Base-by-base conservation (phyloP, 2,113 vertebrate species). In the Ammospiza caudacuta region DNA sequence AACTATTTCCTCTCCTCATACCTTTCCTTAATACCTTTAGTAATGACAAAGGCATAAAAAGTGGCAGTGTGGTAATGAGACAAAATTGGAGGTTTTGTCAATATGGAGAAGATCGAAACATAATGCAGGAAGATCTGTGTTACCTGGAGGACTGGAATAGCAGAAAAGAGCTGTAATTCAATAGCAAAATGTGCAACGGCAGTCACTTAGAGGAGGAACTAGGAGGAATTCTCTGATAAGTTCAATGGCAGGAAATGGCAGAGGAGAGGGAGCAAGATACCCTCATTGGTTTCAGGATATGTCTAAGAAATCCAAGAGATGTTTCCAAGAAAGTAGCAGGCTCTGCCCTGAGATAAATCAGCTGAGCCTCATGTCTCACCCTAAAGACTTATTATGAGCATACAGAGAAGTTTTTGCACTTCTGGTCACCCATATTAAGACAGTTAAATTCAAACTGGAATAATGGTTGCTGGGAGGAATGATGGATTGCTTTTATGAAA, bases 21-120 rank as follows among this genome's bases (percentile, higher is more conserved):
- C 44, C 29, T 94, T 95, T 89, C 74, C 64, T 83, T 94, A 94
- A 89, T 75, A 91, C 83, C 73, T 94, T 73, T 90, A 89, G 35
- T 94, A 93, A 92, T 89, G 86, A 89, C 80, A 92, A 83, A 94
- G 15, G 41, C 86, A 95, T 93, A 92, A 93, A 95, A 77, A 88
- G 68, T 77, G 75, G 35, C n/a, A 62, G 51, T 46, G 94, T 77
- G 59, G 85, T 96, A 88, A 95, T 80, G 63, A 92, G 92, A 80
- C 31, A 86, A 88, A 95, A 92, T 67, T 68, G 79, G 82, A 90
- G 72, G 39, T 86, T 94, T 96, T 88, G 79, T 94, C 88, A 88
- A 80, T 90, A 89, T 37, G 33, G 24, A 77, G 72, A 83, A 75
- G 51, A 94, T 95, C 4, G 27, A 94, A 96, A 31, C 41, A 46